Evolutionary conservation across 2,797 vertebrate species (phyloP), one percentile per base, ranked within the genome.

Genomic region (Sebastes flavidus): DNA sequence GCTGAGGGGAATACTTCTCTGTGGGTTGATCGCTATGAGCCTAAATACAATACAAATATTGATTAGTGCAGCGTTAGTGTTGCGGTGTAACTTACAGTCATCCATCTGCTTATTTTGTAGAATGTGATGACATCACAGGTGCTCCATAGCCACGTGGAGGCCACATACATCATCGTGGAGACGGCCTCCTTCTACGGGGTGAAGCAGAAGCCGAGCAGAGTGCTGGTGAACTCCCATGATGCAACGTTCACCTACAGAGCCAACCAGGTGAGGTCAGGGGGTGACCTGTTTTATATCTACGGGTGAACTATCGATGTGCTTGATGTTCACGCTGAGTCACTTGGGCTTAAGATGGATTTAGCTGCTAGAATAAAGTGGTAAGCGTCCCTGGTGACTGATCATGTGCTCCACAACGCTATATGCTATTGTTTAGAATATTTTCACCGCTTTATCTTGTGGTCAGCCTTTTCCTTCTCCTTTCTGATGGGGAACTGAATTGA

Each of bases 141-240:
- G 34, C 94, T 97, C n/a, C 96, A 93, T 1, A 88, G 67, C 69
- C 83, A 94, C 2, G 29, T 82, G 0, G 96, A 97, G 83, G 95
- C 95, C 18, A 91, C 93, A 0, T 92, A 92, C 83, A 90, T 97
- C 83, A 94, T 89, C 0, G 91, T 97, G 83, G 95, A 93, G 75
- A 94, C 91, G 0, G 76, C 94, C 80, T 94, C 94, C 2, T 94
- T 98, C 90, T 97, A 96, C 4, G 97, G 97, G 0, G 95, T 98
- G 67, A 93, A 42, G 71, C 76, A 93, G 24, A 83, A 86, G 1
- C 97, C 97, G 0, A 92, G 79, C 76, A 92, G 70, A 0, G 96
- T 98, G 60, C 91, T 95, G 0, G 95, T 98, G 77, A 97, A 97
- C 4, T 95, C 94, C 46, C 93, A 94, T 4, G 96, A 97, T 32